These are phyloP conservation scores for Glaucomys volans DNA, from an alignment of 2,113 vertebrate species.

Conservation along the genomic window DNA sequence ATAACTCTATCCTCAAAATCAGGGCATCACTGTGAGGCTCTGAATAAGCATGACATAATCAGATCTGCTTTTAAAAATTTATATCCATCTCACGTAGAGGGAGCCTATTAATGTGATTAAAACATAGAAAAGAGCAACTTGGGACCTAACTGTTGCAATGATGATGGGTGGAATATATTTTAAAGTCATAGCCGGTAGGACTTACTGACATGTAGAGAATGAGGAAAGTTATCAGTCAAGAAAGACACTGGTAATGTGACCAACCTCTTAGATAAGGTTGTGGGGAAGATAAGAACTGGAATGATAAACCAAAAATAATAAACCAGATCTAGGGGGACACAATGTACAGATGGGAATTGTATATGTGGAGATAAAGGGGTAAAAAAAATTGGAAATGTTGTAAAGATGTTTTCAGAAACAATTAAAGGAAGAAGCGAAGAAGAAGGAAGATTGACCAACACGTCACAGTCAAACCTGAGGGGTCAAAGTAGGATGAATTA, in stretches of 20 bases:
- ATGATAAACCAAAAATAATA: not conserved
- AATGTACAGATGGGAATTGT: not conserved
- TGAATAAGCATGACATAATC: not conserved
- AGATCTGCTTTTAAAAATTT: slow-evolving; percentile 5
- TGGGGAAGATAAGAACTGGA: not conserved
- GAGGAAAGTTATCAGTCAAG: not conserved
- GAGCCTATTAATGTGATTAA: not conserved
- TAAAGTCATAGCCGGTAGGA: not conserved
- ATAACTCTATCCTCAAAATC: not conserved
- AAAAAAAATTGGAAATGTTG: not conserved
- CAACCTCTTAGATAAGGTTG: not conserved
- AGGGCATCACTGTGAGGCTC: not conserved
- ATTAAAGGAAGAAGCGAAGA: not conserved
- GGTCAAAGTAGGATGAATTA: not conserved
- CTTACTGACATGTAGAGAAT: not conserved
- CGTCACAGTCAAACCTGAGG: not conserved
- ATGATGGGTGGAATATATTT: not conserved
- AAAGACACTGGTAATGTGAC: not conserved
- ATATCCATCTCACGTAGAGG: not conserved
- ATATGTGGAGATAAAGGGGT: not conserved
- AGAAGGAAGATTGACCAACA: not conserved
- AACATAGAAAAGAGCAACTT: not conserved
- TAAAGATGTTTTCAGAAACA: not conserved
- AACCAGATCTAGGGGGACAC: not conserved
- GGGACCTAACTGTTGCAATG: not conserved